Evolutionary conservation across 2,797 vertebrate species (phyloP).

Genomic region (Eremophila alpestris): DNA sequence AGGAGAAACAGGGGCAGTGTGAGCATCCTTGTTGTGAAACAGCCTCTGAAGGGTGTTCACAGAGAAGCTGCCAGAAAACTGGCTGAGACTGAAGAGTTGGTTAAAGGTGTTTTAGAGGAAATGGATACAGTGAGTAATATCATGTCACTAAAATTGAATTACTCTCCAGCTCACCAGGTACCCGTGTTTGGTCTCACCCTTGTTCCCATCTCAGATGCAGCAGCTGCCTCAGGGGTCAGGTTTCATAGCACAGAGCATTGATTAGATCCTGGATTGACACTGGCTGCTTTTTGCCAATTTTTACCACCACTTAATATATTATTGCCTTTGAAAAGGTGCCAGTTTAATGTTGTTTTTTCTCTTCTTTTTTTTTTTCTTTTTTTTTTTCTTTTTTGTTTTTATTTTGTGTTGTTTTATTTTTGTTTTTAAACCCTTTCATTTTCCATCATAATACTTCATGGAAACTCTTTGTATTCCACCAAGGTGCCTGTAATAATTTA

Average conservation of each 20-base stretch:
- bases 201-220: neutral
- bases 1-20: neutral
- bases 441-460: neutral
- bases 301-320: neutral
- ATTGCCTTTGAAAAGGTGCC: neutral
- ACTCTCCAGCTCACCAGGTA: neutral
- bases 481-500: neutral
- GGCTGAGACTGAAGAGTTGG: neutral
- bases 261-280: neutral
- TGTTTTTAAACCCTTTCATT: neutral
- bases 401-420: too few relatives aligned
- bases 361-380: too few relatives aligned
- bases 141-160: neutral
- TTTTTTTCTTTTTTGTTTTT: too few relatives aligned
- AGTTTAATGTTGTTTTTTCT: neutral
- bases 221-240: neutral
- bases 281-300: neutral
- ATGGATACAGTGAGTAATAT: neutral
- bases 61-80: neutral
- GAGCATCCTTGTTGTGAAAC: neutral
- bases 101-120: neutral
- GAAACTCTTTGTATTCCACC: neutral
- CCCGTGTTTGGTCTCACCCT: neutral
- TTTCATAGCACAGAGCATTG: neutral
- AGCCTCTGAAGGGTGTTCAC: neutral